Conservation (phyloP, 2,113 vertebrate genomes). For the Ammodytes dubius region DNA sequence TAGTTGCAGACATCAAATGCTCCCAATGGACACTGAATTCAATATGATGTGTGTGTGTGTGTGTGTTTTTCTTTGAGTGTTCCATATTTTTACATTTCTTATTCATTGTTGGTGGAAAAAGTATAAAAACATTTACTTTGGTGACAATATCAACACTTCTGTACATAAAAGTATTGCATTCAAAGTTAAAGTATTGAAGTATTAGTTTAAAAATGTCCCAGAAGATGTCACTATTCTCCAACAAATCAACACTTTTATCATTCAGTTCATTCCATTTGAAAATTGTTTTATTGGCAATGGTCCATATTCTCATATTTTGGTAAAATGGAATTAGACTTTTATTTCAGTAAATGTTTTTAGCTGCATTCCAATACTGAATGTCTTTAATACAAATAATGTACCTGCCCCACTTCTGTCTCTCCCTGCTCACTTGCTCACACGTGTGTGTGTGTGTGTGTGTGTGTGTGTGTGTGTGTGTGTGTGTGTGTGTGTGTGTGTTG, state of each 20-base stretch:
- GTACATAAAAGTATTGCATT: background rate
- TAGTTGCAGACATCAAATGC: conserved; percentile 12
- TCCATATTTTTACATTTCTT: background rate
- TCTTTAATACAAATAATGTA: too few relatives aligned
- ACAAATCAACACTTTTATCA: background rate
- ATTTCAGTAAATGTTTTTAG: background rate
- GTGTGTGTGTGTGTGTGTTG: too few relatives aligned
- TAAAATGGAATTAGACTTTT: too few relatives aligned
- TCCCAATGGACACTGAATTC: background rate
- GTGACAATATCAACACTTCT: background rate
- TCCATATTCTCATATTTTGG: too few relatives aligned
- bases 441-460: too few relatives aligned
- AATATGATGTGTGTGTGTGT: background rate
- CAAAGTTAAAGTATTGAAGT: background rate
- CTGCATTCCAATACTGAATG: background rate
- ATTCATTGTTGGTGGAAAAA: background rate
- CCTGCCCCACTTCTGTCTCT: too few relatives aligned
- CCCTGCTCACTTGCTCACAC: too few relatives aligned
- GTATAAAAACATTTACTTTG: background rate
- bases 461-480: too few relatives aligned
- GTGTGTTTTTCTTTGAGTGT: too few relatives aligned
- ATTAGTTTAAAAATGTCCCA: conserved; percentile 11
- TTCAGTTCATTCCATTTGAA: background rate
- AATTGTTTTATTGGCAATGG: too few relatives aligned
- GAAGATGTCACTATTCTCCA: conserved; percentile 55